Percentiles rank a stretch among this genome's conserved stretches.
These are phyloP conservation scores for Sebastes trivittatus DNA, from an alignment of 2,797 vertebrate genomes.

Conservation along the genomic window DNA sequence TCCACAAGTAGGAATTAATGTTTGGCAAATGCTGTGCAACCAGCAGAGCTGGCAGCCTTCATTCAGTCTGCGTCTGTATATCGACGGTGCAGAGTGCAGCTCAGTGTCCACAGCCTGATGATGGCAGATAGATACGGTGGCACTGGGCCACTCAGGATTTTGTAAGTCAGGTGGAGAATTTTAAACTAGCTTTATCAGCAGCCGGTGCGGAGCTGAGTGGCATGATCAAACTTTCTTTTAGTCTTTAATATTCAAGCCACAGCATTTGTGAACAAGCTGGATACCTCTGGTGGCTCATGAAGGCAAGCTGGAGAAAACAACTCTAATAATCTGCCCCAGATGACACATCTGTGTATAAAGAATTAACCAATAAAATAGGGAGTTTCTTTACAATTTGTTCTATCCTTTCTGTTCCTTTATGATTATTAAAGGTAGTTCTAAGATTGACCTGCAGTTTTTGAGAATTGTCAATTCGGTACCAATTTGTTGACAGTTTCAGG, in stretches of 20 bases:
- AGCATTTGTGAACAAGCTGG: background rate
- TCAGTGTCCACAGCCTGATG: slow-evolving; percentile 16
- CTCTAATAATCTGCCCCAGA: background rate
- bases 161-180: slow-evolving; percentile 18
- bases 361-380: background rate
- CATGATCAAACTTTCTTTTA: slow-evolving; percentile 11
- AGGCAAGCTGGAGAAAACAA: background rate
- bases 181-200: slow-evolving; percentile 17
- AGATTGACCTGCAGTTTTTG: background rate
- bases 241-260: slow-evolving; percentile 27
- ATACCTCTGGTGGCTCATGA: background rate
- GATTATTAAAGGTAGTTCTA: too few relatives aligned
- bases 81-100: slow-evolving; percentile 11
- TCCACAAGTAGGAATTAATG: background rate
- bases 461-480: background rate
- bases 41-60: background rate
- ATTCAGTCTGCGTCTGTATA: background rate
- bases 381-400: background rate
- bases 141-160: slow-evolving; percentile 25
- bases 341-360: background rate
- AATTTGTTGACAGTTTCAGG: background rate
- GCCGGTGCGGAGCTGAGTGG: background rate
- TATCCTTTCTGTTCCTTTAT: background rate
- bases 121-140: slow-evolving; percentile 18
- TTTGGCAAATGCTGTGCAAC: background rate